phyloP scores from a whole-genome alignment of 2,113 vertebrate genomes.

The Rallus limicola region DNA sequence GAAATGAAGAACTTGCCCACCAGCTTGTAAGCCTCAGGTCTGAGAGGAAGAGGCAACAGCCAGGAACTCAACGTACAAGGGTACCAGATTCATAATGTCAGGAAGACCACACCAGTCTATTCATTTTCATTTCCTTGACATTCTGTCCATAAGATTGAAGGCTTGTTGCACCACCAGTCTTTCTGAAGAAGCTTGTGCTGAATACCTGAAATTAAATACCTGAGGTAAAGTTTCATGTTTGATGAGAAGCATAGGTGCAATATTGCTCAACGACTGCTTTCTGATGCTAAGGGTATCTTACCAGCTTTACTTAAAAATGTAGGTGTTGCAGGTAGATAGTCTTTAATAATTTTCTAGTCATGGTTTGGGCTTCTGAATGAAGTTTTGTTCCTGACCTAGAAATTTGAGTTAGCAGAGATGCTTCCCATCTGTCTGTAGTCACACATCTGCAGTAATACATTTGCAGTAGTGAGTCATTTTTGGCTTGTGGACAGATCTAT shows the following conservation, averaged over 20 bases:
- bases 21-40: background rate
- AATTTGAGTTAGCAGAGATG: background rate
- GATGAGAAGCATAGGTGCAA: background rate
- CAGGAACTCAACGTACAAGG: background rate
- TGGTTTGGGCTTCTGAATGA: background rate
- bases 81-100: background rate
- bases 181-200: background rate
- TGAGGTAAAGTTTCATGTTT: background rate
- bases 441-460: conserved; percentile 22
- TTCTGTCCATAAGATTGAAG: background rate
- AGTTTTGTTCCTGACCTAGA: background rate
- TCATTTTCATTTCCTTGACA: background rate
- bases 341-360: background rate
- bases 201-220: background rate
- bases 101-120: background rate
- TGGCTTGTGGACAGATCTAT: conserved; percentile 33
- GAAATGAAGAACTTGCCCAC: background rate
- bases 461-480: conserved; percentile 39
- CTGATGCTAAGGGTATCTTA: background rate
- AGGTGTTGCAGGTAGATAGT: background rate
- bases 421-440: conserved; percentile 32
- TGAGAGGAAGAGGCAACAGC: background rate
- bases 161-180: background rate
- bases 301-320: background rate
- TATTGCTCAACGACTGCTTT: background rate